These are phyloP conservation scores for Guaruba guarouba DNA, from an alignment of 2,113 vertebrate species.

Conservation along the genomic window DNA sequence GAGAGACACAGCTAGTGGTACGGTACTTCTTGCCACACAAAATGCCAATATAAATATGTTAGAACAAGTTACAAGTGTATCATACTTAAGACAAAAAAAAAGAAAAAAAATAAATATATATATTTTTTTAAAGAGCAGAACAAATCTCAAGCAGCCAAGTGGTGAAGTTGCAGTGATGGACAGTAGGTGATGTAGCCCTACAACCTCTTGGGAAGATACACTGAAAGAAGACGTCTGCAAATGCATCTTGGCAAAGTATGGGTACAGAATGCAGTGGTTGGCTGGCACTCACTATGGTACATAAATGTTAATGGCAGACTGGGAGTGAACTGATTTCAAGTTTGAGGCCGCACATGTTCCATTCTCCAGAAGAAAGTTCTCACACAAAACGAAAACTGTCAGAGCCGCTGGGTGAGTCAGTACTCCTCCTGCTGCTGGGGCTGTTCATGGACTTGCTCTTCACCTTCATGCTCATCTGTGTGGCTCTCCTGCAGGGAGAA, in stretches of 20 bases:
- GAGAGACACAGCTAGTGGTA: conserved; percentile 76
- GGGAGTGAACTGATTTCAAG: conserved; percentile 78
- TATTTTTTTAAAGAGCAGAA: conserved; percentile 72
- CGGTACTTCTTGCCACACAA: conserved; percentile 75
- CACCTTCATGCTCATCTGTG: conserved; percentile 87
- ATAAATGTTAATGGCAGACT: conserved; percentile 73
- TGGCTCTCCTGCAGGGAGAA: conserved; percentile 82
- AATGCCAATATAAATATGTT: conserved; percentile 86
- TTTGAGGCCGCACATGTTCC: conserved; percentile 85
- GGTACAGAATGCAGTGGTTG: conserved; percentile 78
- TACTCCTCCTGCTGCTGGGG: conserved; percentile 93
- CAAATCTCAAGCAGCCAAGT: conserved; percentile 82
- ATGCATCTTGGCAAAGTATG: conserved; percentile 78
- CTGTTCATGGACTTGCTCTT: conserved; percentile 83
- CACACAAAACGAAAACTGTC: conserved; percentile 79
- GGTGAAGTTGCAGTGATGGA: conserved; percentile 75
- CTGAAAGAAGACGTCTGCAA: conserved; percentile 76
- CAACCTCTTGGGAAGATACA: conserved; percentile 74
- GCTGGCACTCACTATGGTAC: conserved; percentile 84
- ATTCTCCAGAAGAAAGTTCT: conserved; percentile 87
- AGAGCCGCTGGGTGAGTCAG: conserved; percentile 78
- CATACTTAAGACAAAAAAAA: conserved; percentile 78
- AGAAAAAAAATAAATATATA: conserved; percentile 71
- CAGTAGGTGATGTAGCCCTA: conserved; percentile 76
- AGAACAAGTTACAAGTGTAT: conserved; percentile 82